Evolutionary conservation across 1,140 invertebrate genomes (phyloP).

Genomic region (Euura lappo): DNA sequence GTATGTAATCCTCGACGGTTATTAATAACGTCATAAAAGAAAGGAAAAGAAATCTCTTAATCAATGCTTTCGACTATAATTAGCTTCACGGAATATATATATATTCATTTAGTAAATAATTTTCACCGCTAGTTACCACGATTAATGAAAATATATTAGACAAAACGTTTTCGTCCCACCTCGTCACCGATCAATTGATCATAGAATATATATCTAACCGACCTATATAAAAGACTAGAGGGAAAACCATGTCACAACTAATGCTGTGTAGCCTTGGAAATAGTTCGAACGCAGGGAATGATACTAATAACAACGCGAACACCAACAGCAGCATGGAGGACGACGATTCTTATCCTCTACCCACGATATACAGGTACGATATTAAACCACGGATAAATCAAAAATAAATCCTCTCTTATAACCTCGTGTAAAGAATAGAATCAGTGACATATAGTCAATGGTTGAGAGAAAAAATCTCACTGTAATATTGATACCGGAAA

Average conservation of each 20-base stretch:
- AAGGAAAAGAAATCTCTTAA: conserved; percentile 13
- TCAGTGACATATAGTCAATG: no score
- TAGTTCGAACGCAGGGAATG: conserved; percentile 62
- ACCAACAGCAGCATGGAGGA: conserved; percentile 69
- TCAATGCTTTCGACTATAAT: neutral
- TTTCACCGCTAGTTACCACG: no score
- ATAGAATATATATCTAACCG: neutral
- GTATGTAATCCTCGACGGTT: conserved; percentile 8
- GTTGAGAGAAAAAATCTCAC: conserved; percentile 30
- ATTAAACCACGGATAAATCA: conserved; percentile 17
- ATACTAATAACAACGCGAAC: conserved; percentile 74
- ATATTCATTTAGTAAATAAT: no score
- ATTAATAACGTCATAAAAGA: neutral
- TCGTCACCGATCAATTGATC: neutral
- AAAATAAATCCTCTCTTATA: neutral
- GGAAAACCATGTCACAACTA: conserved; percentile 52
- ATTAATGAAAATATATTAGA: no score
- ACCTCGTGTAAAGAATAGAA: neutral
- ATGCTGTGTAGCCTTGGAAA: conserved; percentile 49
- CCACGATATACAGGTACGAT: conserved; percentile 80
- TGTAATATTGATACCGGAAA: neutral
- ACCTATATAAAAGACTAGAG: no score
- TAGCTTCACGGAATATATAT: neutral
- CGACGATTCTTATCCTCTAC: conserved; percentile 79
- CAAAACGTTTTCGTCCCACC: no score